These are phyloP conservation scores for Altica lythri DNA, from an alignment of 2,888 invertebrate genomes.

Conservation along the genomic window DNA sequence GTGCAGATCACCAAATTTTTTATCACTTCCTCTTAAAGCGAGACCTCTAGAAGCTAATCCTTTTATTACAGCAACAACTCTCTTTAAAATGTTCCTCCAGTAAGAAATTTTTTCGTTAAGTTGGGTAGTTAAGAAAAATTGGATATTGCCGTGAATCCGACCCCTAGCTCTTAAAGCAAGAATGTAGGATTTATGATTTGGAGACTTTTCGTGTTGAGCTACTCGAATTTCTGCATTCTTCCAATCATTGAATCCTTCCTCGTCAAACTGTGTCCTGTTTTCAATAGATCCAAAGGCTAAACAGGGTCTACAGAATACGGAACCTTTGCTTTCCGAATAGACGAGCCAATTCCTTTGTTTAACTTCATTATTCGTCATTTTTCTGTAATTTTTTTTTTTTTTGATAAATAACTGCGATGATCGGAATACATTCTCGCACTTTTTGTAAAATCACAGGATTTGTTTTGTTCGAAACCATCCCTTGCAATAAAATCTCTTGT, in stretches of 20 bases:
- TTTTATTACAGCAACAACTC: conserved; percentile 37
- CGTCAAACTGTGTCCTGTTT: conserved; percentile 6
- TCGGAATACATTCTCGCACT: conserved; percentile 14
- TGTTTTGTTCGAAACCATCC: conserved; percentile 15
- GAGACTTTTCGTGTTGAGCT: conserved; percentile 32
- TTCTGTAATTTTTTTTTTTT: conserved; percentile 12
- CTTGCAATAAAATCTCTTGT: conserved; percentile 14
- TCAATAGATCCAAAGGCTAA: conserved; percentile 13
- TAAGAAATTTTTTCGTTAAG: conserved; percentile 29
- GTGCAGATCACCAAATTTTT: too few relatives aligned
- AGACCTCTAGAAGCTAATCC: conserved; percentile 32
- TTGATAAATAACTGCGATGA: conserved; percentile 10
- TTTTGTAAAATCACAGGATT: conserved; percentile 13
- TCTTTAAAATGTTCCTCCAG: conserved; percentile 41
- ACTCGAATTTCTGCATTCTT: conserved; percentile 28
- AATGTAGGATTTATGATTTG: conserved; percentile 26
- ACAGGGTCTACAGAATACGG: conserved; percentile 32
- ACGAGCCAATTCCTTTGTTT: conserved; percentile 21
- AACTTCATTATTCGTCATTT: conserved; percentile 18
- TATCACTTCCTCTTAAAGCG: conserved; percentile 33
- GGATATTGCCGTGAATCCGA: conserved; percentile 16
- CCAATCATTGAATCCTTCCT: conserved; percentile 35
- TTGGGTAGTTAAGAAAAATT: conserved; percentile 19
- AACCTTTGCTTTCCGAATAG: conserved; percentile 31
- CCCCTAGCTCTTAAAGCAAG: conserved; percentile 18